Percentiles rank a stretch among this genome's conserved stretches.
phyloP scores from a whole-genome alignment of 2,797 vertebrate species.

The Peromyscus attwateri region DNA sequence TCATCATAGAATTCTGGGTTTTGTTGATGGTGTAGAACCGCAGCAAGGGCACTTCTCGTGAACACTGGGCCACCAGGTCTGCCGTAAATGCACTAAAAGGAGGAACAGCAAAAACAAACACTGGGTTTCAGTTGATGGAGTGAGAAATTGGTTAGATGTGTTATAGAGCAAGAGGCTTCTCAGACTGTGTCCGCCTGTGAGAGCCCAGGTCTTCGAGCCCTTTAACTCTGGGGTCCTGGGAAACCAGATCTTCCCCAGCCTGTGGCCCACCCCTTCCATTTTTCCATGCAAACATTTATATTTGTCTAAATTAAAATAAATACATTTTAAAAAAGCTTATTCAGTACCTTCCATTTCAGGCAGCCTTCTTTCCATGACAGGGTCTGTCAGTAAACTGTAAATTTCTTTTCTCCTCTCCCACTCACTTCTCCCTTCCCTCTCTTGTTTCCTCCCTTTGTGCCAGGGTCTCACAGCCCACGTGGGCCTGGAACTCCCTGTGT shows the following conservation, averaged over 20 bases:
- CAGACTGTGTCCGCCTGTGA: background rate
- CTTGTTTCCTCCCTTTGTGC: background rate
- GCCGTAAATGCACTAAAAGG: constrained; percentile 95
- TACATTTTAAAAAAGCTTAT: too few species aligned
- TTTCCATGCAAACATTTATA: background rate
- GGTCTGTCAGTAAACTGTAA: background rate
- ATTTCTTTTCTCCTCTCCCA: background rate
- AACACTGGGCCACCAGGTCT: constrained; percentile 94
- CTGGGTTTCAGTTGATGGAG: background rate
- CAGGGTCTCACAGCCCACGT: background rate
- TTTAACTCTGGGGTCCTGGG: background rate
- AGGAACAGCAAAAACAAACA: background rate
- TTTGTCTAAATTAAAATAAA: background rate
- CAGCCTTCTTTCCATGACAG: background rate
- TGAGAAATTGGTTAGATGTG: background rate
- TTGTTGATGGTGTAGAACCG: constrained; percentile 97
- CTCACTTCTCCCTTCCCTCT: background rate
- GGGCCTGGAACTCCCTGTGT: background rate
- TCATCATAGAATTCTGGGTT: constrained; percentile 99
- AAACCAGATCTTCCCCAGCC: too few species aligned
- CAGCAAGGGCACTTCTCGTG: constrained; percentile 92
- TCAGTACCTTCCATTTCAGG: background rate
- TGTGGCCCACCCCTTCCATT: background rate
- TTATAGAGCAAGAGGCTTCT: background rate
- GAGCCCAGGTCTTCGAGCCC: background rate